These are phyloP conservation scores for Elanoides forficatus DNA, from an alignment of 2,113 vertebrate genomes.

Conservation along the genomic window DNA sequence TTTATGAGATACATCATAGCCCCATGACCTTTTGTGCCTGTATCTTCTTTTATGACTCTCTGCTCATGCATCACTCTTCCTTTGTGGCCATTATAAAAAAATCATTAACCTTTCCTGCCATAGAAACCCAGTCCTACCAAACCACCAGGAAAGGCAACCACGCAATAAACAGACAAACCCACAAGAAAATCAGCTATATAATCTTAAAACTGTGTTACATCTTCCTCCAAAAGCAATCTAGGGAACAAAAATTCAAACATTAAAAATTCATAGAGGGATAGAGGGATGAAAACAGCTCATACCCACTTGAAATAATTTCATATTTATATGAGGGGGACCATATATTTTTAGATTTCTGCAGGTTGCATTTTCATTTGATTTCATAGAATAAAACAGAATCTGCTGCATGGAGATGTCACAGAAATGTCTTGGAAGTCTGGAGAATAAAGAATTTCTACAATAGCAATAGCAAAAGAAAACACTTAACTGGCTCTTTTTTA, in stretches of 20 bases:
- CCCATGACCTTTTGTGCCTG: neutral
- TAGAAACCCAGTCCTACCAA: neutral
- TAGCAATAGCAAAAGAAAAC: neutral
- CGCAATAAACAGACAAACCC: neutral
- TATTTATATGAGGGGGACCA: neutral
- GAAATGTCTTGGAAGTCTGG: neutral
- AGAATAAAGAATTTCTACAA: neutral
- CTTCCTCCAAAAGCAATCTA: neutral
- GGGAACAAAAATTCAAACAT: neutral
- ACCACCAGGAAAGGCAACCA: neutral
- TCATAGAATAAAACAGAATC: neutral
- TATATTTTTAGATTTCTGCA: neutral
- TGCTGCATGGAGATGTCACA: neutral
- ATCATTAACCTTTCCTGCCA: neutral
- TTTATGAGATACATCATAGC: neutral
- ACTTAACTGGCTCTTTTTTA: neutral
- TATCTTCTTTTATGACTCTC: neutral
- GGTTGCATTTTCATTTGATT: neutral
- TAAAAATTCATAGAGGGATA: neutral
- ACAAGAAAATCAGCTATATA: neutral
- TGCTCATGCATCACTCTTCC: neutral
- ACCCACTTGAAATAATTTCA: neutral
- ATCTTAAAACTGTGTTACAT: neutral
- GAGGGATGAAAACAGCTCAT: neutral
- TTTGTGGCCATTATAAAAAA: neutral